Evolutionary conservation across 2,888 invertebrate species (phyloP).

Genomic region (Drymonia ruficornis): DNA sequence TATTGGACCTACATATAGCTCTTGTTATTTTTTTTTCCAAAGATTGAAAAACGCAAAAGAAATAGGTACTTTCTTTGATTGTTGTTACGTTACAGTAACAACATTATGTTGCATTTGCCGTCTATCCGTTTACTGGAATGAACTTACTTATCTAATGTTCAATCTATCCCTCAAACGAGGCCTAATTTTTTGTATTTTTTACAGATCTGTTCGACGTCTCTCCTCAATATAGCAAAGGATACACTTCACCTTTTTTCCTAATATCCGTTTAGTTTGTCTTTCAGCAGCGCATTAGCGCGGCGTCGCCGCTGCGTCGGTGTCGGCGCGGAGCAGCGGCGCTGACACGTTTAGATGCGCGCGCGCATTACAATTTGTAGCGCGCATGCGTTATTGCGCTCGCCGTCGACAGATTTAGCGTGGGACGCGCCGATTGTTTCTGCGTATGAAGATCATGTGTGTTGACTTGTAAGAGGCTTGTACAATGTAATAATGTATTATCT

Average conservation of each 20-base stretch:
- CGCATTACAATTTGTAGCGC: conserved; percentile 50
- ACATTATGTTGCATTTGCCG: too few species aligned
- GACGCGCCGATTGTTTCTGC: conserved; percentile 42
- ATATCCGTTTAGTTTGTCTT: conserved; percentile 4
- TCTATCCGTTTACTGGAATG: too few species aligned
- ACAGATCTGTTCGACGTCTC: not conserved
- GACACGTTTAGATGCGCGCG: conserved; percentile 43
- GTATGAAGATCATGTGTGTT: conserved; percentile 40
- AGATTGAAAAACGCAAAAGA: too few species aligned
- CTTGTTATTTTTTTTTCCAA: too few species aligned
- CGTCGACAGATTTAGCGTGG: conserved; percentile 57
- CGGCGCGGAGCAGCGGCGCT: conserved; percentile 29
- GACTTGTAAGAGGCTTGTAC: conserved; percentile 11
- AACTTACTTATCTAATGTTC: too few species aligned
- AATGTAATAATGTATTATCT: conserved; percentile 2
- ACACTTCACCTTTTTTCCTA: conserved; percentile 1
- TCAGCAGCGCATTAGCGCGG: conserved; percentile 6
- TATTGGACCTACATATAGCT: too few species aligned
- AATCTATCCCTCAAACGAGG: not conserved
- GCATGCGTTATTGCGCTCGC: conserved; percentile 32
- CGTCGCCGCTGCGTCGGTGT: conserved; percentile 24
- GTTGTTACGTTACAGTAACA: too few species aligned
- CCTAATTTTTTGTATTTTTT: not conserved
- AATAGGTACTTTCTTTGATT: too few species aligned
- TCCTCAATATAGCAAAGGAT: conserved; percentile 1